A percentile compares a stretch with the other conserved stretches of the same genome.
Conservation (phyloP, 2,113 vertebrate genomes). For the Etia nguti region DNA sequence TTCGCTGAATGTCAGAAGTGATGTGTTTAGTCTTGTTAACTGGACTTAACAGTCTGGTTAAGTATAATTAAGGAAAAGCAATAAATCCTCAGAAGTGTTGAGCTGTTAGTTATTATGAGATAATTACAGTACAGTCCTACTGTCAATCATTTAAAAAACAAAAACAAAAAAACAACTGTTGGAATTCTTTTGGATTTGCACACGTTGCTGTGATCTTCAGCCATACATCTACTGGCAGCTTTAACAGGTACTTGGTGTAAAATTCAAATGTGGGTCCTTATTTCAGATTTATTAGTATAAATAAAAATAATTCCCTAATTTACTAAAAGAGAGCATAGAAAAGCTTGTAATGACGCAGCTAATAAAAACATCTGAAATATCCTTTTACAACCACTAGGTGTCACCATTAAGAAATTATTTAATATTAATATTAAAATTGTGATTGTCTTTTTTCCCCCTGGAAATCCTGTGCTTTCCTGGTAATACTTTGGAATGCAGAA, state of each 20-base stretch:
- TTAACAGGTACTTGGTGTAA: background rate
- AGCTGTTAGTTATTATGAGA: background rate
- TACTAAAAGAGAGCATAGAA: background rate
- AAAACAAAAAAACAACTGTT: background rate
- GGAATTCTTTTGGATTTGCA: background rate
- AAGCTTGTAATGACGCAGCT: background rate
- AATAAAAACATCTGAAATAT: background rate
- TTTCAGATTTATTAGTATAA: background rate
- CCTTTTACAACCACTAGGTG: background rate
- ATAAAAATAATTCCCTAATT: background rate
- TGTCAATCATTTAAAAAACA: background rate
- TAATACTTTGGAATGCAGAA: background rate
- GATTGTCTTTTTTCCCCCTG: accelerated
- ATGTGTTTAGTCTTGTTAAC: background rate
- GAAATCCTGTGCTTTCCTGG: too few relatives aligned
- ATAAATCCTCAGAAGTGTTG: background rate
- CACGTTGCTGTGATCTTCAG: background rate
- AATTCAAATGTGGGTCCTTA: background rate
- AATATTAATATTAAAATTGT: background rate
- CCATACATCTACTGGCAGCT: background rate
- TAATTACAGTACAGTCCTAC: background rate
- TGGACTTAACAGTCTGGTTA: too few relatives aligned
- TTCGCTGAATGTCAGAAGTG: background rate
- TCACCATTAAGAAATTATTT: background rate
- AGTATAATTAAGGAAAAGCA: background rate